Conservation (phyloP, 2,888 invertebrate species). For the Altica lythri region DNA sequence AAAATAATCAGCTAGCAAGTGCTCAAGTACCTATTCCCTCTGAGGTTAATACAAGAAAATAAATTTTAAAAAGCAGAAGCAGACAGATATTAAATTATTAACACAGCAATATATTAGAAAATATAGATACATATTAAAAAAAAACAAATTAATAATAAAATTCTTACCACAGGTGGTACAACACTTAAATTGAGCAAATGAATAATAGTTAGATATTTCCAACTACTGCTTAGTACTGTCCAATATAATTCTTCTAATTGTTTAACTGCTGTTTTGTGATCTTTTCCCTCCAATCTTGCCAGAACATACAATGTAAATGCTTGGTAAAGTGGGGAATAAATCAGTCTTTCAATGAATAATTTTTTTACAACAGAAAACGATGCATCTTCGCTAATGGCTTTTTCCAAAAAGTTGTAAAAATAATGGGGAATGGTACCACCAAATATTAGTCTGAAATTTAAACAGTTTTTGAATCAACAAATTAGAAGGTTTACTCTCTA, state of each 20-base stretch:
- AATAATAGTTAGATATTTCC: slow-evolving; percentile 76
- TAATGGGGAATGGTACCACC: slow-evolving; percentile 81
- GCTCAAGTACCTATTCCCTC: neutral
- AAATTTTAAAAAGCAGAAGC: neutral
- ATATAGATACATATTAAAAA: neutral
- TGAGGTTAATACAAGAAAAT: no score
- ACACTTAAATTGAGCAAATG: slow-evolving; percentile 76
- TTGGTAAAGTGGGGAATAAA: slow-evolving; percentile 76
- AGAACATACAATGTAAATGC: slow-evolving; percentile 75
- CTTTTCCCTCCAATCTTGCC: slow-evolving; percentile 77
- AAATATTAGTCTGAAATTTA: slow-evolving; percentile 68
- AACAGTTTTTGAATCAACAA: slow-evolving; percentile 1
- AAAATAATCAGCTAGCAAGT: neutral
- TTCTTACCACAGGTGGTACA: slow-evolving; percentile 77
- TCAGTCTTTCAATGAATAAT: slow-evolving; percentile 71
- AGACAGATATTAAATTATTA: neutral
- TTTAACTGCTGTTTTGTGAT: slow-evolving; percentile 66
- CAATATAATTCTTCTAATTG: slow-evolving; percentile 69
- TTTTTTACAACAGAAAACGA: slow-evolving; percentile 61
- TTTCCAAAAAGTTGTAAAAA: slow-evolving; percentile 70
- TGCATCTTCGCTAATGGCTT: slow-evolving; percentile 63
- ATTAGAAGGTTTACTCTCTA: neutral
- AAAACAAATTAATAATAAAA: slow-evolving; percentile 1
- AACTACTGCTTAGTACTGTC: slow-evolving; percentile 72
- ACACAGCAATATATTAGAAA: neutral